phyloP scores from a whole-genome alignment of 2,113 vertebrate genomes.

The Indri indri region DNA sequence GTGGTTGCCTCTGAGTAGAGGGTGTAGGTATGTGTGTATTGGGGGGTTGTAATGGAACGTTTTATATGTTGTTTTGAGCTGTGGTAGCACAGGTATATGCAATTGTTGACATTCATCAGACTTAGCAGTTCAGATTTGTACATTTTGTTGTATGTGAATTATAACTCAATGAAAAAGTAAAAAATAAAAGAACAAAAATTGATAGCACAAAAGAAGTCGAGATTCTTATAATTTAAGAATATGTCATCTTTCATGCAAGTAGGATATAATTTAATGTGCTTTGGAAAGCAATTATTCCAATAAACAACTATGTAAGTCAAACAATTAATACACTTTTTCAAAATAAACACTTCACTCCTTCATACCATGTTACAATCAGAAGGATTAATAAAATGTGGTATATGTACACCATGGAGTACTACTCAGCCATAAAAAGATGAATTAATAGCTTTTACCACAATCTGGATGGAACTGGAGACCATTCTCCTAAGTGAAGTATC shows the following conservation, averaged over 20 bases:
- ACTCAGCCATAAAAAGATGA: too few relatives aligned
- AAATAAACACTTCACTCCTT: background rate
- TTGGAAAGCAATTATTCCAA: constrained; percentile 12
- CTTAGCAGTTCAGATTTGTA: background rate
- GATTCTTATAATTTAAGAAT: background rate
- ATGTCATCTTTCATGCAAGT: background rate
- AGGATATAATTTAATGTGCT: background rate
- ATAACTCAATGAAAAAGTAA: background rate
- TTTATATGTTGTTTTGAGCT: background rate
- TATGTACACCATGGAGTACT: too few relatives aligned
- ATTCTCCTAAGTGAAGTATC: too few relatives aligned
- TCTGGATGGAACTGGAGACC: too few relatives aligned
- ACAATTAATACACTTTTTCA: constrained; percentile 21
- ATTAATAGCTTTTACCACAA: too few relatives aligned
- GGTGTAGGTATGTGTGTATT: background rate
- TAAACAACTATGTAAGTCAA: background rate
- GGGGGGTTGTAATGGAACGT: background rate
- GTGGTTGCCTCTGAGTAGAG: background rate
- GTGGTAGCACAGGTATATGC: background rate
- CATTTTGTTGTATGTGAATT: background rate
- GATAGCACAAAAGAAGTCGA: background rate
- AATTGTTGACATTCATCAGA: background rate
- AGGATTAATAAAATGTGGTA: background rate
- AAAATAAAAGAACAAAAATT: background rate
- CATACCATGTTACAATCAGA: background rate